Evolutionary conservation across 2,888 invertebrate species (phyloP).

Genomic region (Nymphalis polychloros): DNA sequence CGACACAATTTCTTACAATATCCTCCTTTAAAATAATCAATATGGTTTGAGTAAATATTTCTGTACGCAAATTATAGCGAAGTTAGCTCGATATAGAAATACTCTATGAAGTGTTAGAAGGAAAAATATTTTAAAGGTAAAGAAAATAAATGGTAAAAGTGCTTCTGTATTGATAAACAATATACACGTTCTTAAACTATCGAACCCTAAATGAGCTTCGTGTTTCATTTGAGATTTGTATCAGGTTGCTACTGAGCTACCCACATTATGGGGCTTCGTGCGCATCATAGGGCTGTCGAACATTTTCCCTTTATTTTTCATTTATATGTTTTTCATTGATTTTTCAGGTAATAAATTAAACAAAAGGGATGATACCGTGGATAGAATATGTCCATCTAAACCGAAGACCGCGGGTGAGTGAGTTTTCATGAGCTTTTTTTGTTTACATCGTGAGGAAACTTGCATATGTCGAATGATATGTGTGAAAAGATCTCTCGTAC

Average conservation of each 20-base stretch:
- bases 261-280: slow-evolving; percentile 72
- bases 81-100: too few species aligned
- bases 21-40: too few species aligned
- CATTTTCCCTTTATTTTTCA: neutral
- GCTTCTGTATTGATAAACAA: slow-evolving; percentile 25
- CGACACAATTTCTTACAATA: too few species aligned
- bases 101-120: neutral
- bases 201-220: slow-evolving; percentile 53
- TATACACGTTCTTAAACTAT: slow-evolving; percentile 36
- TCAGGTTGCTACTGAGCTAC: slow-evolving; percentile 64
- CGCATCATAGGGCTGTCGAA: slow-evolving; percentile 35
- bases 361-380: too few species aligned
- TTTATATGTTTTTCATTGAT: neutral
- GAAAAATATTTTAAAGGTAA: slow-evolving; percentile 6
- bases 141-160: neutral
- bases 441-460: too few species aligned
- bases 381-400: too few species aligned
- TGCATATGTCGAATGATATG: too few species aligned
- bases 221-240: slow-evolving; percentile 67
- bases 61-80: too few species aligned
- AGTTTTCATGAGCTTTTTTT: too few species aligned
- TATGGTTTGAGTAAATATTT: too few species aligned
- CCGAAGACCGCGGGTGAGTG: too few species aligned
- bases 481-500: too few species aligned
- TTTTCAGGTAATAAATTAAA: neutral